Conservation (phyloP, 1,140 invertebrate species). For the Sycophaga agraensis region DNA sequence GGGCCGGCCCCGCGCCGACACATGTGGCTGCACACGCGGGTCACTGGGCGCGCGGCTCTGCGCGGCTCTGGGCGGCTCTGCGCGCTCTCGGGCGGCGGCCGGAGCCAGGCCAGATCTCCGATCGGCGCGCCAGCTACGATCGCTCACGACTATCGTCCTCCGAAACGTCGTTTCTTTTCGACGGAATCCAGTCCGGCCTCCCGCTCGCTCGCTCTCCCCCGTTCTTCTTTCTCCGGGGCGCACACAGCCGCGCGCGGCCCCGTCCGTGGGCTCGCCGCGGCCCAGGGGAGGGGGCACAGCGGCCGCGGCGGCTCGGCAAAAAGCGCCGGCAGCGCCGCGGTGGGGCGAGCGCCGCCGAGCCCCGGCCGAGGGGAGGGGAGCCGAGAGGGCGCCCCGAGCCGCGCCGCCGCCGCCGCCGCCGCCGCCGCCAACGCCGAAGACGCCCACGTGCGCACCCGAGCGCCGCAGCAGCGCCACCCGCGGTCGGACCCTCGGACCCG, state of each 20-base stretch:
- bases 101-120: slow-evolving; percentile 45
- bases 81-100: slow-evolving; percentile 13
- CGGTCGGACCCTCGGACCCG: slow-evolving; percentile 37
- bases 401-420: slow-evolving; percentile 23
- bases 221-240: slow-evolving; percentile 9
- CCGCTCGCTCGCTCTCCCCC: background rate
- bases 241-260: background rate
- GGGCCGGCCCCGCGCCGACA: background rate
- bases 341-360: background rate
- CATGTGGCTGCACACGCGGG: background rate
- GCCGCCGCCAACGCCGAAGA: slow-evolving; percentile 13
- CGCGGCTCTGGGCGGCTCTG: background rate
- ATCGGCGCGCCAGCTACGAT: slow-evolving; percentile 59
- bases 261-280: background rate
- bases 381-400: slow-evolving; percentile 18
- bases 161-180: slow-evolving; percentile 60
- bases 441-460: slow-evolving; percentile 27
- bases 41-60: background rate
- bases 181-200: slow-evolving; percentile 44
- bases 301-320: slow-evolving; percentile 20
- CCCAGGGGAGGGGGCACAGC: slow-evolving; percentile 18
- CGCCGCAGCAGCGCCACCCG: slow-evolving; percentile 29
- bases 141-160: slow-evolving; percentile 58
- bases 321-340: slow-evolving; percentile 32
- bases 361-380: slow-evolving; percentile 30